phyloP scores from a whole-genome alignment of 2,113 vertebrate genomes.

The Chascanopsetta lugubris region DNA sequence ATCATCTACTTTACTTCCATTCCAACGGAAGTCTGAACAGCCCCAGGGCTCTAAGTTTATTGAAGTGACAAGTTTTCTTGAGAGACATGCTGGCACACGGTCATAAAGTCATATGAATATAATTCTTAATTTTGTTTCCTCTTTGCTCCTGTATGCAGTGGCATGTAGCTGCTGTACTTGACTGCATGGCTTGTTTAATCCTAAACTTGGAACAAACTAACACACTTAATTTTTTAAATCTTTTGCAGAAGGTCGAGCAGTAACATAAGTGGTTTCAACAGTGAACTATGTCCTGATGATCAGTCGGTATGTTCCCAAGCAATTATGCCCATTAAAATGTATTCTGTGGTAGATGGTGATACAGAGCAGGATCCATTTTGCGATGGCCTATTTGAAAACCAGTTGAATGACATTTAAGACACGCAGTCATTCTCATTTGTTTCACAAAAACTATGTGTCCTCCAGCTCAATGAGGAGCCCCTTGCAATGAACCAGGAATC shows the following conservation, averaged over 20 bases:
- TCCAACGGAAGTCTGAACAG: background rate
- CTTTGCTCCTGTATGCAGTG: background rate
- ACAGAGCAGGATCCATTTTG: background rate
- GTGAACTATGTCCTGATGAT: constrained; percentile 92
- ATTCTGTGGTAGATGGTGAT: background rate
- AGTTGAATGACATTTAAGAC: background rate
- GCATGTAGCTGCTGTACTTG: background rate
- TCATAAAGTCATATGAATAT: background rate
- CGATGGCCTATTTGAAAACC: background rate
- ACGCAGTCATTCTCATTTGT: background rate
- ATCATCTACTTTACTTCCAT: background rate
- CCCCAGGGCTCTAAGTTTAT: background rate
- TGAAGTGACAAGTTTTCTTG: background rate
- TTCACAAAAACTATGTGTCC: background rate
- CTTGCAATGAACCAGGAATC: constrained; percentile 79
- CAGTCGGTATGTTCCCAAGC: constrained; percentile 83
- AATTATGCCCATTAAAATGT: background rate
- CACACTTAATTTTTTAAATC: background rate
- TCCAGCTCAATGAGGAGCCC: constrained; percentile 87
- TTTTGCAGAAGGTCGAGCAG: constrained; percentile 90
- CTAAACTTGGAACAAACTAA: background rate
- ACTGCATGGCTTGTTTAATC: background rate
- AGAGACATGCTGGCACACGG: background rate
- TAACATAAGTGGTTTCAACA: constrained; percentile 94
- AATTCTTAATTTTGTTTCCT: too few species aligned